These are phyloP conservation scores for Lineus longissimus DNA, from an alignment of 1,140 invertebrate genomes.

Conservation along the genomic window DNA sequence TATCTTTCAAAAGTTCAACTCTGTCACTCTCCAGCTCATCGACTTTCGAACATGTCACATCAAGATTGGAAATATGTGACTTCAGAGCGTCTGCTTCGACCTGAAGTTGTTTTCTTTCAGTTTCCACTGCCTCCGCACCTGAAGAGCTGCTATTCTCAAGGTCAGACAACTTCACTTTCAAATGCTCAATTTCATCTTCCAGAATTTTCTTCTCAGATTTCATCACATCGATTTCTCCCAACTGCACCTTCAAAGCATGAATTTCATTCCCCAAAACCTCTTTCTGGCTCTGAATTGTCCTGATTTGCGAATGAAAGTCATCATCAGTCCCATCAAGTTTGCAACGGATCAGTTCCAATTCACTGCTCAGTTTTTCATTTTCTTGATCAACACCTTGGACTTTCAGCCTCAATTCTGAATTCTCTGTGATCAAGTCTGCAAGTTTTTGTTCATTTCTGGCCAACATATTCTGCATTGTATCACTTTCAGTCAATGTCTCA, in stretches of 20 bases:
- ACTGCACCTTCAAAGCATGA: too few species aligned
- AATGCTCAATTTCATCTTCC: neutral
- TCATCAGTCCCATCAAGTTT: too few species aligned
- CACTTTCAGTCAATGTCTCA: neutral
- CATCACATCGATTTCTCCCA: too few species aligned
- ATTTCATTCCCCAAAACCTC: too few species aligned
- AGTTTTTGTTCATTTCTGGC: constrained; percentile 42
- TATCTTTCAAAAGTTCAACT: neutral
- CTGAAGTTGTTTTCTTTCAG: neutral
- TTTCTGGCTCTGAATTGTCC: too few species aligned
- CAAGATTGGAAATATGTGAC: neutral
- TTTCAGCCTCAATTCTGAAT: neutral
- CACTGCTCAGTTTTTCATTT: neutral
- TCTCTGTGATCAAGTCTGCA: neutral
- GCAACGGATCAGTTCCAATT: too few species aligned
- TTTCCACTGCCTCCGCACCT: too few species aligned
- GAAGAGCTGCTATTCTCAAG: too few species aligned
- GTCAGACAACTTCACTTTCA: neutral
- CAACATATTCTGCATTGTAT: neutral
- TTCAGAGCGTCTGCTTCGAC: neutral
- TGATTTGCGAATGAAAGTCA: too few species aligned
- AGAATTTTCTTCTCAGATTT: too few species aligned
- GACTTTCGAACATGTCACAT: neutral
- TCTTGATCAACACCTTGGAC: neutral
- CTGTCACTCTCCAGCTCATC: neutral